A percentile compares a stretch with the other conserved stretches of the same genome.
phyloP scores from a whole-genome alignment of 2,888 invertebrate species.

The Heliconius erato region DNA sequence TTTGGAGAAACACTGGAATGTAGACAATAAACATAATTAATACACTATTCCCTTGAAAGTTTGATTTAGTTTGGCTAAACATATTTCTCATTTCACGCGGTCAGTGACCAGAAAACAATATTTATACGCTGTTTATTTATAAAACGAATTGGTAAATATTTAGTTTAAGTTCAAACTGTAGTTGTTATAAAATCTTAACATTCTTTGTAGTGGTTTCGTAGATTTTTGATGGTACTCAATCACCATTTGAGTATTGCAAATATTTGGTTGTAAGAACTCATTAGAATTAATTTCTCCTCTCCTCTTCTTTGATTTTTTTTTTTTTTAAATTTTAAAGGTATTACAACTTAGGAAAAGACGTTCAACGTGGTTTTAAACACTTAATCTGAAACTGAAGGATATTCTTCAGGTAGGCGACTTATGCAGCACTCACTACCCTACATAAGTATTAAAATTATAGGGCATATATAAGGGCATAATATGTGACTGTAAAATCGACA shows the following conservation, averaged over 20 bases:
- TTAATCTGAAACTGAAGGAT: no score
- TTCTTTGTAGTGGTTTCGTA: not conserved
- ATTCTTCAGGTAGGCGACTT: no score
- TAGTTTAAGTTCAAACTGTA: conserved; percentile 6
- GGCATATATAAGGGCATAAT: no score
- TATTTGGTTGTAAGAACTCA: not conserved
- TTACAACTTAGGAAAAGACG: no score
- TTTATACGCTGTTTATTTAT: conserved; percentile 18
- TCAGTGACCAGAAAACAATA: conserved; percentile 32
- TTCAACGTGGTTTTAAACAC: no score
- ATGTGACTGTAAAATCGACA: no score
- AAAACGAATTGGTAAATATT: conserved; percentile 9
- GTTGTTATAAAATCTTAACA: not conserved
- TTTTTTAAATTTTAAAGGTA: no score
- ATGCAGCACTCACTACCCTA: no score
- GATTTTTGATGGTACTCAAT: not conserved
- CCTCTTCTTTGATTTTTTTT: no score
- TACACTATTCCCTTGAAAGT: not conserved
- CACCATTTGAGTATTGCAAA: not conserved
- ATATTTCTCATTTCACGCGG: conserved; percentile 21
- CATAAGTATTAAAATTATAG: no score
- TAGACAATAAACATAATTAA: conserved; percentile 31
- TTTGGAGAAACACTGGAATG: conserved; percentile 38
- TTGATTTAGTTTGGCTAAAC: conserved; percentile 17
- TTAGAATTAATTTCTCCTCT: not conserved